Evolutionary conservation across 2,888 invertebrate genomes (phyloP).

Genomic region (Tachina grossa): DNA sequence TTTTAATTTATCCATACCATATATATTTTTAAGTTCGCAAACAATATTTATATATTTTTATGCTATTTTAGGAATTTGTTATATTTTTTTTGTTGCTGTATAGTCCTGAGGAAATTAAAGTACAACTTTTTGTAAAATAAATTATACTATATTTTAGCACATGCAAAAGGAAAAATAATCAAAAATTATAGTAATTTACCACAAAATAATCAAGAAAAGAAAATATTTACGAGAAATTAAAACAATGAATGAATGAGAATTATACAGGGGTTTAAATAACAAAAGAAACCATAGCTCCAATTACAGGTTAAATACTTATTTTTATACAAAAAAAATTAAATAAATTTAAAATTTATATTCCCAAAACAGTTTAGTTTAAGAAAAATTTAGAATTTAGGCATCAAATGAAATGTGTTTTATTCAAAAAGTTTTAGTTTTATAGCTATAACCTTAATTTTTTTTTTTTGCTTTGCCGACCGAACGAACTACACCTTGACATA

Average conservation of each 20-base stretch:
- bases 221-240: not conserved
- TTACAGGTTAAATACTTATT: constrained; percentile 7
- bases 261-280: constrained; percentile 18
- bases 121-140: constrained; percentile 16
- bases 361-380: not conserved
- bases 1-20: constrained; percentile 65
- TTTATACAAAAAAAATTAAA: not conserved
- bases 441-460: too few species aligned
- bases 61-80: constrained; percentile 3
- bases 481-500: too few species aligned
- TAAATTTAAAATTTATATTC: constrained; percentile 25
- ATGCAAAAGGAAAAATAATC: constrained; percentile 40
- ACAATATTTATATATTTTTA: constrained; percentile 71
- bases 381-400: not conserved
- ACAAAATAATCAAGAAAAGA: not conserved
- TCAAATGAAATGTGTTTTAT: constrained; percentile 64
- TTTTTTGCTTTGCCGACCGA: too few species aligned
- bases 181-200: constrained; percentile 21
- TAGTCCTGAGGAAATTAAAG: constrained; percentile 11
- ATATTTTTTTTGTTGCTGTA: not conserved
- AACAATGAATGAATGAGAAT: not conserved
- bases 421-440: not conserved
- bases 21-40: constrained; percentile 43
- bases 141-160: constrained; percentile 32
- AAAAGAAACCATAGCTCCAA: constrained; percentile 35